Percentiles rank a stretch among this genome's conserved stretches.
Conservation (phyloP, 1,140 invertebrate genomes). For the Delia radicum region DNA sequence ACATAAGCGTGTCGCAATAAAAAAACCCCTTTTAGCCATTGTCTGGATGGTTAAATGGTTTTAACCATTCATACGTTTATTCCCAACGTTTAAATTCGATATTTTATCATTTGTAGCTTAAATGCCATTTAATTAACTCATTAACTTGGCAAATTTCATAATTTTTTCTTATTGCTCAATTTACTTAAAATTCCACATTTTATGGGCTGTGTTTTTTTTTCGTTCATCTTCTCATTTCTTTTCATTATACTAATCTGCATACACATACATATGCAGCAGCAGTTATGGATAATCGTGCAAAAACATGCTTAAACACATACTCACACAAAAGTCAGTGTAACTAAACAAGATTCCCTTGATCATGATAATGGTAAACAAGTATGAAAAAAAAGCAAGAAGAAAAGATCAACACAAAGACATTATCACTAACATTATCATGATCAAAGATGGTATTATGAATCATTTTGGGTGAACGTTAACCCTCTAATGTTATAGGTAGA, state of each 20-base stretch:
- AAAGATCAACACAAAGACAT: conserved; percentile 17
- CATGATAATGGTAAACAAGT: background rate
- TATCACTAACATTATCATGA: conserved; percentile 15
- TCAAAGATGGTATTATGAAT: background rate
- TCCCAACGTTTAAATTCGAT: conserved; percentile 6
- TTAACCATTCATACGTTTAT: too few species aligned
- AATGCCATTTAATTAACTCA: conserved; percentile 21
- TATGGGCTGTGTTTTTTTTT: background rate
- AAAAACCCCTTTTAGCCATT: background rate
- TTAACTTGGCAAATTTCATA: conserved; percentile 22
- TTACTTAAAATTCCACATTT: conserved; percentile 17
- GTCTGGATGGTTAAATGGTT: background rate
- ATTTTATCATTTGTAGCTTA: conserved; percentile 23
- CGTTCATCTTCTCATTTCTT: background rate
- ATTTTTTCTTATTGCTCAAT: conserved; percentile 22
- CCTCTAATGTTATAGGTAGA: too few species aligned
- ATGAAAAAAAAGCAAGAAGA: background rate
- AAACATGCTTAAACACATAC: background rate
- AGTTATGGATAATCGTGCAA: background rate
- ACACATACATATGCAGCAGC: background rate
- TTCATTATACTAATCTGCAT: background rate
- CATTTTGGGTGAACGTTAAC: background rate
- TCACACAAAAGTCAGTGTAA: background rate
- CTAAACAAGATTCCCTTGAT: background rate
- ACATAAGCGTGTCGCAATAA: background rate